Conservation (phyloP, 64 coral and sea anemone species). For the Catalaphyllia jardinei region DNA sequence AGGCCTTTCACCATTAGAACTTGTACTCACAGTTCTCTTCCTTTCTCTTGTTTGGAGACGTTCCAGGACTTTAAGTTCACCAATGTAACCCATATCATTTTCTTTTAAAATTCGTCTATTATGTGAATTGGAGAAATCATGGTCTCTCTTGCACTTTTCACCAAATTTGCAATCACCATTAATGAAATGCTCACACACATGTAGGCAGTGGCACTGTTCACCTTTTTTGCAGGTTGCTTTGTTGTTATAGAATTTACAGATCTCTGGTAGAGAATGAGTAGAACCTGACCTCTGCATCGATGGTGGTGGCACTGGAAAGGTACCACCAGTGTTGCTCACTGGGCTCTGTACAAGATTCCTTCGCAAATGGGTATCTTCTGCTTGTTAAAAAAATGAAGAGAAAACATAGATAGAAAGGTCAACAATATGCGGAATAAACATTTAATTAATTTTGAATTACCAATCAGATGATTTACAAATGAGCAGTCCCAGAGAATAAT, state of each 20-base stretch:
- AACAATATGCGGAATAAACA: too few relatives aligned
- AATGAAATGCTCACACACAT: slow-evolving; percentile 83
- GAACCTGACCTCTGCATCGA: slow-evolving; percentile 33
- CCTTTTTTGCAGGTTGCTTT: slow-evolving; percentile 59
- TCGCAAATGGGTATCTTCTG: neutral
- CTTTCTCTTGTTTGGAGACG: slow-evolving; percentile 20
- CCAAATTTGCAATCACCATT: slow-evolving; percentile 83
- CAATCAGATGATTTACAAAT: too few relatives aligned
- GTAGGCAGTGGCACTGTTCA: slow-evolving; percentile 69
- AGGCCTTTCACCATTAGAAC: neutral
- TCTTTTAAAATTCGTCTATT: slow-evolving; percentile 54
- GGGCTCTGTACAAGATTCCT: neutral
- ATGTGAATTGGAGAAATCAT: slow-evolving; percentile 51
- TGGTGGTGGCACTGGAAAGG: neutral
- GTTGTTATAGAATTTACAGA: slow-evolving; percentile 94
- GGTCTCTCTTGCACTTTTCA: slow-evolving; percentile 54
- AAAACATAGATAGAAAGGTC: too few relatives aligned
- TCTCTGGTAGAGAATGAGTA: slow-evolving; percentile 21
- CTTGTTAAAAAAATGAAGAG: neutral
- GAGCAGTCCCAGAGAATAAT: too few relatives aligned
- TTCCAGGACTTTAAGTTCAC: slow-evolving; percentile 30
- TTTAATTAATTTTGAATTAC: too few relatives aligned
- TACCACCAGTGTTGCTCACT: neutral
- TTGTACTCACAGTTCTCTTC: slow-evolving; percentile 6
- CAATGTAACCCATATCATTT: slow-evolving; percentile 28